Conservation (phyloP, 2,888 invertebrate genomes). For the Pterostichus madidus region DNA sequence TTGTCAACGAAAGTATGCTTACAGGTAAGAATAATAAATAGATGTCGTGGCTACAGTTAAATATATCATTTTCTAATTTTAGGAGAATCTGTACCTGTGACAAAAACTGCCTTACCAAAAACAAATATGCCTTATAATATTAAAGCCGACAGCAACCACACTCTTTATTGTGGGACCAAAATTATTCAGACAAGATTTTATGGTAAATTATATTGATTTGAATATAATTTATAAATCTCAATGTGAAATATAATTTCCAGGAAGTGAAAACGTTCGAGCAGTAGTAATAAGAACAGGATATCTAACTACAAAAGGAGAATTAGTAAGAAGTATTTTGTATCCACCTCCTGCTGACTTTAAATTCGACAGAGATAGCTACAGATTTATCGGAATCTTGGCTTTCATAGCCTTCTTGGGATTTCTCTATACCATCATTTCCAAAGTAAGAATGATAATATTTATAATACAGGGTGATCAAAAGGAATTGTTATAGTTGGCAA, state of each 20-base stretch:
- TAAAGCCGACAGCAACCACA: conserved; percentile 92
- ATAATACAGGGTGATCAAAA: no score
- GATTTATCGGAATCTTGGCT: conserved; percentile 91
- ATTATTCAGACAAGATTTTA: conserved; percentile 94
- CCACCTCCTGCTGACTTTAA: conserved; percentile 98
- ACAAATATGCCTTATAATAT: conserved; percentile 85
- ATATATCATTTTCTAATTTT: conserved; percentile 67
- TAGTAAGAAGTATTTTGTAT: conserved; percentile 95
- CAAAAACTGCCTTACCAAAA: conserved; percentile 92
- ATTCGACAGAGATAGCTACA: conserved; percentile 96
- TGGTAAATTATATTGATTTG: conserved; percentile 78
- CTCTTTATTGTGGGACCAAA: conserved; percentile 93
- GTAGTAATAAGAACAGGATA: conserved; percentile 92
- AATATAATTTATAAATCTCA: conserved; percentile 65
- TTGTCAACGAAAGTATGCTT: conserved; percentile 97
- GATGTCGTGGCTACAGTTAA: no score
- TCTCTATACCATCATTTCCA: conserved; percentile 91
- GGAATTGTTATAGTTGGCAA: no score
- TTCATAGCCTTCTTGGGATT: conserved; percentile 90
- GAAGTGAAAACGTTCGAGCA: conserved; percentile 77
- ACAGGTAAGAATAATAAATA: conserved; percentile 82
- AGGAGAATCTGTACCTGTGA: conserved; percentile 96
- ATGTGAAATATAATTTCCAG: conserved; percentile 61
- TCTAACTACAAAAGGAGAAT: conserved; percentile 90
- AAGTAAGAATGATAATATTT: conserved; percentile 79